Percentiles rank a stretch among this genome's conserved stretches.
phyloP scores from a whole-genome alignment of 1,140 invertebrate genomes.

The Achroia grisella region DNA sequence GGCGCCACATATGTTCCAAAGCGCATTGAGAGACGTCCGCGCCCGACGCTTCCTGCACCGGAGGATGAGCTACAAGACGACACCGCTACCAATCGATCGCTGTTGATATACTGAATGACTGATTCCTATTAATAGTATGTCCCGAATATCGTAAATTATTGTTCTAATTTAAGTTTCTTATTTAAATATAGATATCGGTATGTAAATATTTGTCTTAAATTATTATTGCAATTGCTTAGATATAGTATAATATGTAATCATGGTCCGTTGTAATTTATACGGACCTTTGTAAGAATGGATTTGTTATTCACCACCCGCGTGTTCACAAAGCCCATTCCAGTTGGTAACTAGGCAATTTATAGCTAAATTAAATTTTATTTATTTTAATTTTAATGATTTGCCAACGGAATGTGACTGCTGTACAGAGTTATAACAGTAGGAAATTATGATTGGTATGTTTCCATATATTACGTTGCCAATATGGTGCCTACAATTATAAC shows the following conservation, averaged over 20 bases:
- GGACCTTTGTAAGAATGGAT: constrained; percentile 60
- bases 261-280: constrained; percentile 41
- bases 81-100: constrained; percentile 36
- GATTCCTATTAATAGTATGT: constrained; percentile 67
- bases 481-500: neutral
- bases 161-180: constrained; percentile 63
- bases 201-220: constrained; percentile 69
- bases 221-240: constrained; percentile 64
- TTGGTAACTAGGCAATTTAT: constrained; percentile 70
- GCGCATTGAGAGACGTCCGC: constrained; percentile 23
- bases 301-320: constrained; percentile 70
- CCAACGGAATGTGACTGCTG: constrained; percentile 71
- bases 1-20: constrained; percentile 35
- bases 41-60: constrained; percentile 21
- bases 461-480: constrained; percentile 17
- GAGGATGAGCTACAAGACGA: constrained; percentile 31
- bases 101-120: constrained; percentile 56
- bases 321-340: constrained; percentile 68
- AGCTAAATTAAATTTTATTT: constrained; percentile 69
- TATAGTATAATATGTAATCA: constrained; percentile 41
- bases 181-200: constrained; percentile 59
- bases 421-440: constrained; percentile 65
- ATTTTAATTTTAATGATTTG: constrained; percentile 65
- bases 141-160: constrained; percentile 63
- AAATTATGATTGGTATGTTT: constrained; percentile 48